Conservation (phyloP, 1,140 invertebrate genomes). For the Heliconius melpomene region DNA sequence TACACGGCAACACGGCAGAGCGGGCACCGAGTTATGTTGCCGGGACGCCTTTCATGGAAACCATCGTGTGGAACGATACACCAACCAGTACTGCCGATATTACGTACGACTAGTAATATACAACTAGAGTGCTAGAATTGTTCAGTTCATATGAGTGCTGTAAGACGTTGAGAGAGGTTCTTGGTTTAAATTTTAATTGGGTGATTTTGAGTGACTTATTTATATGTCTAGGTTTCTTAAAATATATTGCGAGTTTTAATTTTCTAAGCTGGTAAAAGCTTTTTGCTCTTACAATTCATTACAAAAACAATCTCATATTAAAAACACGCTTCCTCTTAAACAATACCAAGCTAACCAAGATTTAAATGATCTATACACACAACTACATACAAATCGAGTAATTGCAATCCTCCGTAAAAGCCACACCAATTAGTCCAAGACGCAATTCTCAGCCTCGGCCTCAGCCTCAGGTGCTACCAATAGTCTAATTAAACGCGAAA, state of each 20-base stretch:
- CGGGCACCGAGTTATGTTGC: conserved; percentile 49
- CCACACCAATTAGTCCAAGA: conserved; percentile 47
- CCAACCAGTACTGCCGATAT: conserved; percentile 1
- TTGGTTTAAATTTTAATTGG: too few relatives aligned
- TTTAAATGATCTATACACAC: too few relatives aligned
- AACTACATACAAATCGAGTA: neutral
- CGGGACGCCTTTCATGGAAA: conserved; percentile 50
- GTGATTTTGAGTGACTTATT: too few relatives aligned
- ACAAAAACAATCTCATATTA: neutral
- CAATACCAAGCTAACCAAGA: neutral
- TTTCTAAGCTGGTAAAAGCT: too few relatives aligned
- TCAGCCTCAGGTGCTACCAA: conserved; percentile 66
- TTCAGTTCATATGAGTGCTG: neutral
- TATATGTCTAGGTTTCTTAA: too few relatives aligned
- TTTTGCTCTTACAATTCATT: too few relatives aligned
- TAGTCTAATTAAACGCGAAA: conserved; percentile 73
- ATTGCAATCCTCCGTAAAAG: conserved; percentile 39
- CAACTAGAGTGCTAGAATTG: neutral
- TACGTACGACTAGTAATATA: conserved; percentile 16
- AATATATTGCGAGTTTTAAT: too few relatives aligned
- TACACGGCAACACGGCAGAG: conserved; percentile 51
- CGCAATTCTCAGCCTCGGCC: conserved; percentile 53
- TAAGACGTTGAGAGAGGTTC: neutral
- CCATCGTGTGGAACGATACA: conserved; percentile 29
- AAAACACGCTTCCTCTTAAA: neutral